Conservation (phyloP, 1,140 invertebrate species). For the Heliconius congener region DNA sequence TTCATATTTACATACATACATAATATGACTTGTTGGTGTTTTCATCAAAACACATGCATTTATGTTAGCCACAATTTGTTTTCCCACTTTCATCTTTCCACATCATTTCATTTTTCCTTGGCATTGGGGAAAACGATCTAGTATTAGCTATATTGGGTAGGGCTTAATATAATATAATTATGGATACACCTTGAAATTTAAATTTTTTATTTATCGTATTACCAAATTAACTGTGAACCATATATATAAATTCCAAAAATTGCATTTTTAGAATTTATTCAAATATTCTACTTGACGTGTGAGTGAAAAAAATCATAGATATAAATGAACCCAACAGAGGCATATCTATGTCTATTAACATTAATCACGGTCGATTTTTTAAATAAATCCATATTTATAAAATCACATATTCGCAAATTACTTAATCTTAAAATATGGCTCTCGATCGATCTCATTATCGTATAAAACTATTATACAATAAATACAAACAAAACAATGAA, state of each 20-base stretch:
- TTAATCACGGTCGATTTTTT: background rate
- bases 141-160: background rate
- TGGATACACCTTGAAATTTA: background rate
- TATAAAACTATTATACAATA: slow-evolving; percentile 65
- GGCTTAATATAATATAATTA: background rate
- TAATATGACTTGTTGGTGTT: no score
- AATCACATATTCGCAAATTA: slow-evolving; percentile 39
- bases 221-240: background rate
- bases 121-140: no score
- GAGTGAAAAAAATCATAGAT: background rate
- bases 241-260: background rate
- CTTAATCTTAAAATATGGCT: slow-evolving; percentile 52
- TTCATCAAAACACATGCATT: no score
- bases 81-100: no score
- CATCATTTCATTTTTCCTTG: no score
- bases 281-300: background rate
- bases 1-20: no score
- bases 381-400: slow-evolving; percentile 18
- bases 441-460: slow-evolving; percentile 48
- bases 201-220: background rate
- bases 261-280: background rate
- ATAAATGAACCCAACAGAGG: background rate
- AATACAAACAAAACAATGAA: slow-evolving; percentile 71
- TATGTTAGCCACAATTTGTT: no score
- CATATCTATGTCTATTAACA: background rate